Evolutionary conservation across 2,888 invertebrate species (phyloP).

Genomic region (Volucella bombylans): DNA sequence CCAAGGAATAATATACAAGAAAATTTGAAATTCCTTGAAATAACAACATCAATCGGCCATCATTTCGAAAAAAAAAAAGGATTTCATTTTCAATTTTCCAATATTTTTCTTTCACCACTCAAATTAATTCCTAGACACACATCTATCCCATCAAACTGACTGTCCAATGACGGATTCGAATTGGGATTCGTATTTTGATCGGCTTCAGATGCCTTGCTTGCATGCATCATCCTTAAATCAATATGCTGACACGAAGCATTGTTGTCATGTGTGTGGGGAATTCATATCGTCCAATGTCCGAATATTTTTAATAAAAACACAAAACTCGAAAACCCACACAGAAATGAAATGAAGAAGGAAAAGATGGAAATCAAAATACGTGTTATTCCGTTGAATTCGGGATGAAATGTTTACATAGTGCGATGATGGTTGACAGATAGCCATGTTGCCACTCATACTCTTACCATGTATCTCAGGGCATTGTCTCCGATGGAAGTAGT

Average conservation of each 20-base stretch:
- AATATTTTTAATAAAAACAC: slow-evolving; percentile 17
- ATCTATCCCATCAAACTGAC: slow-evolving; percentile 36
- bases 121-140: slow-evolving; percentile 55
- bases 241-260: neutral
- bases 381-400: slow-evolving; percentile 31
- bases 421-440: slow-evolving; percentile 31
- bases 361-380: slow-evolving; percentile 40
- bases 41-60: slow-evolving; percentile 1
- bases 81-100: slow-evolving; percentile 66
- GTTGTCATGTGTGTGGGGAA: slow-evolving; percentile 21
- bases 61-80: slow-evolving; percentile 46
- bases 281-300: slow-evolving; percentile 14
- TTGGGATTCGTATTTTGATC: too few relatives aligned
- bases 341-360: slow-evolving; percentile 24
- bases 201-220: neutral
- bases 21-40: neutral
- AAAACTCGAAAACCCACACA: slow-evolving; percentile 26
- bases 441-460: slow-evolving; percentile 10
- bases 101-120: slow-evolving; percentile 59
- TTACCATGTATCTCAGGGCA: slow-evolving; percentile 10
- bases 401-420: slow-evolving; percentile 55
- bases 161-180: slow-evolving; percentile 11
- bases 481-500: neutral
- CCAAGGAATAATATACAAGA: slow-evolving; percentile 26
- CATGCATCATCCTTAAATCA: slow-evolving; percentile 68